Base-by-base conservation (phyloP, 2,113 vertebrate species). In the Brachypodius melanocephalos region DNA sequence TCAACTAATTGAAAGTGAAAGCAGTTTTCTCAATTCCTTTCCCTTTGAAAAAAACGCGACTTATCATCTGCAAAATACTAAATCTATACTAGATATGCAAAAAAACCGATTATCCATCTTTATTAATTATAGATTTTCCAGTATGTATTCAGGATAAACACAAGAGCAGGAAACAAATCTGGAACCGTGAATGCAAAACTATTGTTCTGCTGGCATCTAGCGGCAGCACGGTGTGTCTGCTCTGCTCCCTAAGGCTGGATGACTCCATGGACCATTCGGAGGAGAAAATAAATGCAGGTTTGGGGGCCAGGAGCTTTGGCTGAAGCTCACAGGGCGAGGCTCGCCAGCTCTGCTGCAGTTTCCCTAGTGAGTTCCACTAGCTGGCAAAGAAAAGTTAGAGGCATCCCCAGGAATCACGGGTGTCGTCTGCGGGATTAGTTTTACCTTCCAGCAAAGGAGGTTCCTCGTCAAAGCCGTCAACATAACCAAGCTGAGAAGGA, bases 381-480 rank as follows among this genome's bases (percentile, higher is more conserved):
- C 42, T 40, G 34, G 55, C 34, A 74, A 29, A 42, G 45, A 17
- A 57, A 74, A 63, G 28, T 16, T 8, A 32, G 3, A 52, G 7
- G 28, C 12, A 65, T 2, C 9, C 45, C 32, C 46, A 82, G 72
- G 36, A 76, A n/a, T 18, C 28, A 17, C 1, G 1, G 15, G 5
- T 3, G 25, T 34, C 0, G 0, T 32, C 43, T 3, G 2, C 14
- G 48, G 45, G 20, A 87, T 90, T 45, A 31, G 24, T 86, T 91
- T 97, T 98, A 99, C 98, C 99, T 98, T 99, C 98, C 38, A 99
- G 96, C 86, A 99, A 96, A 63, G 98, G 98, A 71, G 98, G 98
- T n/a, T 99, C 98, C 76, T 98, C 98, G 1, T 98, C 98, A 95
- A 97, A 98, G 52, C 85, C 95, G 0, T 98, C 97, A n/a, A 26